Conservation (phyloP, 2,888 invertebrate genomes). For the Lepidocyrtoides sp. region DNA sequence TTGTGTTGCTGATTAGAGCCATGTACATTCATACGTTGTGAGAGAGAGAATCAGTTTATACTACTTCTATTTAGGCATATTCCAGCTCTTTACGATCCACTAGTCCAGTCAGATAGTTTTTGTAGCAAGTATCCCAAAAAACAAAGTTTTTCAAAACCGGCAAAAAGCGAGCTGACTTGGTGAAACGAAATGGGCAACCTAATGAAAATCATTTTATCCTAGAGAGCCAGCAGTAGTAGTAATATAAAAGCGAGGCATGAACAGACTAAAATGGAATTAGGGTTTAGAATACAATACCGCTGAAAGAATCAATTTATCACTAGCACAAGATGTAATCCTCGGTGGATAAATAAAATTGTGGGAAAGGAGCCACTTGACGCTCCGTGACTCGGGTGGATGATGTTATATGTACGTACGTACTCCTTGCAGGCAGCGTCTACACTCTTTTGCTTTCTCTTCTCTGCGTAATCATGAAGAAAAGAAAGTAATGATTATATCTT, state of each 20-base stretch:
- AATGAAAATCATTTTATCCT: conserved; percentile 5
- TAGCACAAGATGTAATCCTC: conserved; percentile 61
- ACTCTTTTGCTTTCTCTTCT: conserved; percentile 5
- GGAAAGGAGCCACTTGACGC: conserved; percentile 68
- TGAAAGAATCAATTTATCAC: conserved; percentile 74
- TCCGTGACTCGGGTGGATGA: conserved; percentile 70
- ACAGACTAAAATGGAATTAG: neutral
- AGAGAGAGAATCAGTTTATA: no score
- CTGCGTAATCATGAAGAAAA: neutral
- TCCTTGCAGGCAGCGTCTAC: no score
- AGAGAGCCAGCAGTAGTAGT: neutral
- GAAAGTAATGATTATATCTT: neutral
- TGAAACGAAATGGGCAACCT: neutral
- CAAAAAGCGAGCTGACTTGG: neutral
- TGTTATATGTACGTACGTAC: neutral
- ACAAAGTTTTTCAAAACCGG: neutral
- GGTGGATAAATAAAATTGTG: conserved; percentile 68
- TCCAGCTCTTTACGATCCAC: neutral
- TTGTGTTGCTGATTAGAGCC: no score
- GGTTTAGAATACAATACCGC: conserved; percentile 22
- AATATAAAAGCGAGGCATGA: neutral
- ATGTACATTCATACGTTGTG: no score
- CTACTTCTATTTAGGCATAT: neutral
- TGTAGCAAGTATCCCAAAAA: no score
- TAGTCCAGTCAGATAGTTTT: neutral